phyloP scores from a whole-genome alignment of 2,888 invertebrate species.

The Aspidiotus destructor region DNA sequence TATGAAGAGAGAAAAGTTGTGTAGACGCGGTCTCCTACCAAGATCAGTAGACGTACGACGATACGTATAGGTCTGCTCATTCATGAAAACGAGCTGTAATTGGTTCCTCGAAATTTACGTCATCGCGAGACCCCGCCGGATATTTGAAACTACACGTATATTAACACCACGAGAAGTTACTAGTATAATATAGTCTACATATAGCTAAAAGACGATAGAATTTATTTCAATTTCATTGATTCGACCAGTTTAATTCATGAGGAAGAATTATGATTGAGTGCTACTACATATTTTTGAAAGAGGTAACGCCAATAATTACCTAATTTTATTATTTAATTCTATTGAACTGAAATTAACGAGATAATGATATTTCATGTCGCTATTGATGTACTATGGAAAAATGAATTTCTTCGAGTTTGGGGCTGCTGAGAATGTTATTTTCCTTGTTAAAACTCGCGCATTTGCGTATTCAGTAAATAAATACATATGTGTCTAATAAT shows the following conservation, averaged over 20 bases:
- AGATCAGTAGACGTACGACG: neutral
- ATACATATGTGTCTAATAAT: neutral
- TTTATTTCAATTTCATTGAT: neutral
- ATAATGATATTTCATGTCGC: neutral
- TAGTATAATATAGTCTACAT: too few species aligned
- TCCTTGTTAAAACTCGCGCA: neutral
- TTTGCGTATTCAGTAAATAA: neutral
- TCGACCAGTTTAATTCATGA: neutral
- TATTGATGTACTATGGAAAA: neutral
- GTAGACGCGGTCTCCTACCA: neutral
- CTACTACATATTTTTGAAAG: neutral
- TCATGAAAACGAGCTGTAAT: neutral
- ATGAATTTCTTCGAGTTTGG: neutral
- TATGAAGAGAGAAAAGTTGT: too few species aligned
- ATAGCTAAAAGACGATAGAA: neutral
- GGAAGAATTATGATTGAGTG: neutral
- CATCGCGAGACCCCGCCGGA: neutral
- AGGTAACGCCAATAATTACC: neutral
- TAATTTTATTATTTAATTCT: too few species aligned
- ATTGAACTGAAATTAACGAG: neutral
- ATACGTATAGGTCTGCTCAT: conserved; percentile 4
- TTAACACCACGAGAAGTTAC: conserved; percentile 4
- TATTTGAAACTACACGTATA: neutral
- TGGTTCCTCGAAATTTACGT: neutral
- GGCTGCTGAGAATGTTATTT: neutral